These are phyloP conservation scores for Trisateles emortualis DNA, from an alignment of 2,888 invertebrate genomes.

Conservation along the genomic window DNA sequence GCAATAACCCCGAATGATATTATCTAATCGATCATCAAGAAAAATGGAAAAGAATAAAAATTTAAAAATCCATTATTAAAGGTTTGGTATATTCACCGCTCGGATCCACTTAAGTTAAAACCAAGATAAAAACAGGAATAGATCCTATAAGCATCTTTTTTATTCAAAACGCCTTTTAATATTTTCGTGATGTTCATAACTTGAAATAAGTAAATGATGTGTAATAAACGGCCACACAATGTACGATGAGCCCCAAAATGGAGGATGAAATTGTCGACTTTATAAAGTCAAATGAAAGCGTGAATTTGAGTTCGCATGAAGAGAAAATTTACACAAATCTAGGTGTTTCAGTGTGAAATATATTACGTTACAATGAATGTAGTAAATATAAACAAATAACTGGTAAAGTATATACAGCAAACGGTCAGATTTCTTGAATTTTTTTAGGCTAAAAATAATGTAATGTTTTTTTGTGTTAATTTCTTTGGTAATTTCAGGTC, in stretches of 20 bases:
- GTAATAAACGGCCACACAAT: conserved; percentile 16
- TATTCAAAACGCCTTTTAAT: conserved; percentile 41
- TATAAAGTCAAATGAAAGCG: conserved; percentile 8
- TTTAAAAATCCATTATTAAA: conserved; percentile 63
- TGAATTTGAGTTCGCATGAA: conserved; percentile 19
- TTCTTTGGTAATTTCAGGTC: too few species aligned
- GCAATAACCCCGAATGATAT: conserved; percentile 15
- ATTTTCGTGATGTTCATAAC: conserved; percentile 31
- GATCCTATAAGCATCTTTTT: conserved; percentile 67
- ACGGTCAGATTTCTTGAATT: too few species aligned
- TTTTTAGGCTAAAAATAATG: too few species aligned
- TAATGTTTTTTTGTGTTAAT: too few species aligned
- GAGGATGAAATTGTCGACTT: conserved; percentile 4
- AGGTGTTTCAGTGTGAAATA: too few species aligned
- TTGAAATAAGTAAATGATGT: conserved; percentile 62
- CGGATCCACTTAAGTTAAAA: conserved; percentile 58
- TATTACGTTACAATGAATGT: too few species aligned
- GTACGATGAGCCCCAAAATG: not conserved
- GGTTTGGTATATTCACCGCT: conserved; percentile 33
- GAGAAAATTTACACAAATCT: conserved; percentile 1
- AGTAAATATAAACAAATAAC: too few species aligned
- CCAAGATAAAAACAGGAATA: conserved; percentile 59
- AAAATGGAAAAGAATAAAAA: conserved; percentile 61
- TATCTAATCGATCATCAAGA: conserved; percentile 59
- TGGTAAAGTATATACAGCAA: too few species aligned